Percentiles rank a stretch among this genome's conserved stretches.
Evolutionary conservation across 2,888 invertebrate species (phyloP).

Genomic region (Hyposoter didymator): DNA sequence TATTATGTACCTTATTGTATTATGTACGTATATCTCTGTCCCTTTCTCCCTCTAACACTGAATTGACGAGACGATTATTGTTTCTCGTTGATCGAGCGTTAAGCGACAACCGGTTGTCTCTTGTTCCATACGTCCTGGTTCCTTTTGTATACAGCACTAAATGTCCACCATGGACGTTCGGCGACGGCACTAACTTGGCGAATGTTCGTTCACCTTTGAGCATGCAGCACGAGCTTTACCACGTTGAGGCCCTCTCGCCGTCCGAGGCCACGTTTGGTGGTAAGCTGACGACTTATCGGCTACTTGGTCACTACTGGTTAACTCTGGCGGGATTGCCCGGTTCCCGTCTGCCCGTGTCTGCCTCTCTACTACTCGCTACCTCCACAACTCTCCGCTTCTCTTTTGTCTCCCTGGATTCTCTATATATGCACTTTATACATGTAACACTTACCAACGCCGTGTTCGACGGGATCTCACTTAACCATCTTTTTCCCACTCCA

Average conservation of each 20-base stretch:
- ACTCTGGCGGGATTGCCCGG: conserved; percentile 71
- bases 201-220: conserved; percentile 55
- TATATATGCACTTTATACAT: conserved; percentile 44
- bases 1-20: conserved; percentile 51
- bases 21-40: conserved; percentile 18
- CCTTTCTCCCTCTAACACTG: conserved; percentile 18
- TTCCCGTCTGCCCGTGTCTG: conserved; percentile 70
- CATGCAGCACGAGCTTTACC: conserved; percentile 36
- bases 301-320: conserved; percentile 72
- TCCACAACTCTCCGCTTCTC: conserved; percentile 70
- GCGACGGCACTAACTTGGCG: conserved; percentile 24
- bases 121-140: conserved; percentile 45
- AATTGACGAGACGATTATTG: conserved; percentile 66
- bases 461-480: conserved; percentile 30
- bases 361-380: conserved; percentile 71
- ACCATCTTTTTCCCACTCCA: conserved; percentile 14
- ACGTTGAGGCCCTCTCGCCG: conserved; percentile 4
- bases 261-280: conserved; percentile 29
- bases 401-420: conserved; percentile 62
- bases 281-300: conserved; percentile 67
- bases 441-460: conserved; percentile 14
- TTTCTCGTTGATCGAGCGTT: conserved; percentile 58
- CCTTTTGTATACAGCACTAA: conserved; percentile 10
- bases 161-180: neutral
- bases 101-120: conserved; percentile 49